These are phyloP conservation scores for Megalops atlanticus DNA, from an alignment of 2,113 vertebrate genomes.

Conservation along the genomic window DNA sequence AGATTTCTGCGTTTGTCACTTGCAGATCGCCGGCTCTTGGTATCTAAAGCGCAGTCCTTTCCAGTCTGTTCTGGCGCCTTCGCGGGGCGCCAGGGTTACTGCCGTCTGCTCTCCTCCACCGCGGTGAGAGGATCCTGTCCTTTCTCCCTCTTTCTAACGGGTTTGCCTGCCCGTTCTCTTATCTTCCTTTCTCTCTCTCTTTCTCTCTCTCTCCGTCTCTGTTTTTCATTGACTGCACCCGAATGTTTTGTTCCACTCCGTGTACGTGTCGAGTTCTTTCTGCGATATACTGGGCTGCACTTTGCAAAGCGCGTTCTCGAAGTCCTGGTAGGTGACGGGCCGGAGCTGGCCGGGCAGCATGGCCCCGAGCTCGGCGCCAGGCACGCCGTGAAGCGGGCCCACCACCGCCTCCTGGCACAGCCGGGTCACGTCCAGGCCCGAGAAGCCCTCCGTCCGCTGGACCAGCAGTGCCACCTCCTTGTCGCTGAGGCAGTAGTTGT, in stretches of 20 bases:
- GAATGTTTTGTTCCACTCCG: slow-evolving; percentile 99
- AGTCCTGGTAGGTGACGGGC: slow-evolving; percentile 95
- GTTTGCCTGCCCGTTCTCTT: background rate
- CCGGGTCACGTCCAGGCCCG: slow-evolving; percentile 90
- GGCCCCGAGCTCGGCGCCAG: slow-evolving; percentile 89
- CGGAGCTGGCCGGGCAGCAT: slow-evolving; percentile 91
- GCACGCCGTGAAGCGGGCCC: slow-evolving; percentile 85
- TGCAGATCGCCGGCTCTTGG: slow-evolving; percentile 74
- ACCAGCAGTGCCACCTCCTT: slow-evolving; percentile 94
- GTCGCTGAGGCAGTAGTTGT: slow-evolving; percentile 96
- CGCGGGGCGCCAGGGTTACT: slow-evolving; percentile 70
- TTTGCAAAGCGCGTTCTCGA: slow-evolving; percentile 96
- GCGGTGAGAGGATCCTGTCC: background rate
- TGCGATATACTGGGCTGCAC: slow-evolving; percentile 97
- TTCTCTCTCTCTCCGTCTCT: background rate
- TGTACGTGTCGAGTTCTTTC: slow-evolving; percentile 95
- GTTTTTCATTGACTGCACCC: slow-evolving; percentile 89
- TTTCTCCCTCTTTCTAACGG: background rate
- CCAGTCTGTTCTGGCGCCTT: slow-evolving; percentile 76
- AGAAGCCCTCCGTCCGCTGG: slow-evolving; percentile 94
- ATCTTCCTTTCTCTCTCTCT: background rate
- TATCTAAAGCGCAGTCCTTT: slow-evolving; percentile 74
- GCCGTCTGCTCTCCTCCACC: slow-evolving; percentile 37
- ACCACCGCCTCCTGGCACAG: slow-evolving; percentile 93
- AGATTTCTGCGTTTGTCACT: slow-evolving; percentile 73